Percentiles rank a stretch among this genome's conserved stretches.
Evolutionary conservation across 1,140 invertebrate genomes (phyloP).

Genomic region (Drosophila nannoptera): DNA sequence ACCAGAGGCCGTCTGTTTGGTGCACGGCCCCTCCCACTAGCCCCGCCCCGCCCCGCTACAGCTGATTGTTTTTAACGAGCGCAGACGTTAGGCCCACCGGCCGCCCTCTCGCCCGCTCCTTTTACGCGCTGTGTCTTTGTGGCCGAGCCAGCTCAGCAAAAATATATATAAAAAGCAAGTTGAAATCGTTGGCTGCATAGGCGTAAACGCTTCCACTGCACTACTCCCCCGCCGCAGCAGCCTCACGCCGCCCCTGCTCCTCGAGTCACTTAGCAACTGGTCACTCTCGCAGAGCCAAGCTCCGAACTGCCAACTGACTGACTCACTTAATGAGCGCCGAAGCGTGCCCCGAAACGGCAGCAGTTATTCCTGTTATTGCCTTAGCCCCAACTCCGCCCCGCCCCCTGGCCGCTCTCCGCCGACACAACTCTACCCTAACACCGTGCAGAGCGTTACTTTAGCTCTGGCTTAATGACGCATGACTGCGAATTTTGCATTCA

Average conservation of each 20-base stretch:
- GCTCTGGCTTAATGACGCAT: conserved; percentile 51
- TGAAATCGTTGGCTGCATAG: conserved; percentile 39
- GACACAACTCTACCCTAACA: too few relatives aligned
- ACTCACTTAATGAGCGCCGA: conserved; percentile 55
- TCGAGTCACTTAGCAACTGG: conserved; percentile 15
- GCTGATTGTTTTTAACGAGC: conserved; percentile 53
- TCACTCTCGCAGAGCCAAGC: conserved; percentile 25
- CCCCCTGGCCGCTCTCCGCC: background rate
- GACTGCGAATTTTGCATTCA: conserved; percentile 54
- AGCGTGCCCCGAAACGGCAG: conserved; percentile 45
- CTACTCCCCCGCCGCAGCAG: background rate
- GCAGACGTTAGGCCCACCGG: conserved; percentile 26
- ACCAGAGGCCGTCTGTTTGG: conserved; percentile 20
- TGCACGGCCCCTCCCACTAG: background rate
- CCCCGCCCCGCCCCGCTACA: background rate
- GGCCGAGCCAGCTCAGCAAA: conserved; percentile 15
- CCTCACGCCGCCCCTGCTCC: background rate
- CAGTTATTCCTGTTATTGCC: conserved; percentile 24
- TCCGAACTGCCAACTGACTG: conserved; percentile 30
- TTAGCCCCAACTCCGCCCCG: background rate
- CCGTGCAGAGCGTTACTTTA: too few relatives aligned
- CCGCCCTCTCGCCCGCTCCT: background rate
- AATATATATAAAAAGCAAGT: background rate
- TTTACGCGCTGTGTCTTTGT: background rate
- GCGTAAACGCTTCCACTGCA: conserved; percentile 35